Conservation (phyloP, 2,797 vertebrate species). For the Macrochelys suwanniensis region DNA sequence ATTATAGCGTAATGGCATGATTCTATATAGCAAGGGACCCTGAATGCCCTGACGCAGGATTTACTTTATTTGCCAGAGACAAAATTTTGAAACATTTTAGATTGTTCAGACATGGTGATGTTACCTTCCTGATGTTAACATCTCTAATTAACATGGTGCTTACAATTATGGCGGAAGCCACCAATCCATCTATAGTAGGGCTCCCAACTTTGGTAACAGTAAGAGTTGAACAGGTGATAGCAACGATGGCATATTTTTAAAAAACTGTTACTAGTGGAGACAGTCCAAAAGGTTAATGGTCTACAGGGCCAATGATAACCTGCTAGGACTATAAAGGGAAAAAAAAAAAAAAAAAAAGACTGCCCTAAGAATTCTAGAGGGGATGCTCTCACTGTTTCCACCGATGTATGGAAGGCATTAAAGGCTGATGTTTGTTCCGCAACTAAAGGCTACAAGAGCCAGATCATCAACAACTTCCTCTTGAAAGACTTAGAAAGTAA, state of each 20-base stretch:
- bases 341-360: background rate
- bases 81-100: background rate
- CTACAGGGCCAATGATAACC: background rate
- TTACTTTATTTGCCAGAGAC: background rate
- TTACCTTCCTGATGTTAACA: background rate
- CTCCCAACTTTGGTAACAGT: too few relatives aligned
- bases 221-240: background rate
- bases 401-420: background rate
- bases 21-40: background rate
- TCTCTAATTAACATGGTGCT: background rate
- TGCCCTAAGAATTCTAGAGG: background rate
- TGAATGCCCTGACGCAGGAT: background rate
- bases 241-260: background rate
- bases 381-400: background rate
- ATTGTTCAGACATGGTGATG: background rate
- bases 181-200: background rate
- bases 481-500: background rate
- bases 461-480: background rate
- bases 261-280: background rate
- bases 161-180: background rate
- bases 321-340: background rate
- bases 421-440: background rate
- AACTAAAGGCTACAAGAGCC: background rate
- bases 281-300: background rate
- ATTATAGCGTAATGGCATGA: background rate